phyloP scores from a whole-genome alignment of 2,797 vertebrate species.

The Acestrorhynchus altus region DNA sequence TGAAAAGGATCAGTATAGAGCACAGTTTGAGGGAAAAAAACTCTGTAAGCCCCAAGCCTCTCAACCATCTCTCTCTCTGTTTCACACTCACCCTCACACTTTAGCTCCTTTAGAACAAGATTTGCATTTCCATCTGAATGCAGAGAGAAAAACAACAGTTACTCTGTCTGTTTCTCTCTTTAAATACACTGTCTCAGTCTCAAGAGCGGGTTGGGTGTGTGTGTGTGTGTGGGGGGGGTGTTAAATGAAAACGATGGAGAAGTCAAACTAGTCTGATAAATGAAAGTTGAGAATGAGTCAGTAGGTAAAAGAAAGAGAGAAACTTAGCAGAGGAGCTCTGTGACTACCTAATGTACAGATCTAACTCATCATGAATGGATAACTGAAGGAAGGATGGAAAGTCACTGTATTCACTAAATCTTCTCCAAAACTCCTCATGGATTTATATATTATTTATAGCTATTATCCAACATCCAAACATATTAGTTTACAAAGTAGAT shows the following conservation, averaged over 20 bases:
- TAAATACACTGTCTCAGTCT: conserved; percentile 65
- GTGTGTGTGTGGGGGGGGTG: too few relatives aligned
- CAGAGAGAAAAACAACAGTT: conserved; percentile 90
- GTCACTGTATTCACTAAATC: too few relatives aligned
- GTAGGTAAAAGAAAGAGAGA: conserved; percentile 60
- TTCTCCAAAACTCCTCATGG: too few relatives aligned
- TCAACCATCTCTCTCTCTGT: conserved; percentile 58
- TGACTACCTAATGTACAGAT: background rate
- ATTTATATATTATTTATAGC: too few relatives aligned
- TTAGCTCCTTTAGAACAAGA: conserved; percentile 83
- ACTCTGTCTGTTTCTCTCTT: conserved; percentile 83
- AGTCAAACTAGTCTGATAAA: conserved; percentile 43
- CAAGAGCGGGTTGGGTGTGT: conserved; percentile 50
- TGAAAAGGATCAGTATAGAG: conserved; percentile 78
- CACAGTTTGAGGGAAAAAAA: conserved; percentile 62
- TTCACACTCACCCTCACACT: conserved; percentile 63
- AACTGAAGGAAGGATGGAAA: conserved; percentile 65
- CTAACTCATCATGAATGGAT: conserved; percentile 13
- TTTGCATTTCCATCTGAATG: conserved; percentile 98
- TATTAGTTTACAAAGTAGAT: too few relatives aligned
- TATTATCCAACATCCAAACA: too few relatives aligned
- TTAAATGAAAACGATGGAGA: conserved; percentile 26
- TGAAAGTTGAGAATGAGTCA: conserved; percentile 43
- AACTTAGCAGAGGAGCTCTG: conserved; percentile 38
- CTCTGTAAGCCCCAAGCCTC: conserved; percentile 75